Conservation (phyloP, 2,888 invertebrate genomes). For the Athalia cordata region DNA sequence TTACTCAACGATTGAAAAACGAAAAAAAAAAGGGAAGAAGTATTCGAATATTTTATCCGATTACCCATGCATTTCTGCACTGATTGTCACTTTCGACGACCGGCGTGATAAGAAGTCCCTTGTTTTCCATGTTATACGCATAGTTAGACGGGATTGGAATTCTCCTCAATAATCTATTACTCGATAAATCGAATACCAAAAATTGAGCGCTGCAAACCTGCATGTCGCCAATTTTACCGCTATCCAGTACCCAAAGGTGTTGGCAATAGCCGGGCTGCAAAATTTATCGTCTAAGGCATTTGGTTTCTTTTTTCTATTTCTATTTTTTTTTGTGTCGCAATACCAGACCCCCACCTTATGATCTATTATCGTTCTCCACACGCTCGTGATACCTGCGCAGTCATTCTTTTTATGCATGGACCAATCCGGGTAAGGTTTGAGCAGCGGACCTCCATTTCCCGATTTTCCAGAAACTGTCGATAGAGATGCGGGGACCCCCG, state of each 20-base stretch:
- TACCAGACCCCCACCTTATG: not conserved
- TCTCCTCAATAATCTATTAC: slow-evolving; percentile 64
- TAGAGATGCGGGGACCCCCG: slow-evolving; percentile 82
- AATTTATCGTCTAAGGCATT: not conserved
- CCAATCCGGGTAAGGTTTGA: slow-evolving; percentile 81
- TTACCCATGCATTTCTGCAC: slow-evolving; percentile 54
- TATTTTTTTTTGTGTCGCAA: not conserved
- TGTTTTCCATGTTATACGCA: slow-evolving; percentile 49
- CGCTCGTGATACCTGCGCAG: slow-evolving; percentile 83
- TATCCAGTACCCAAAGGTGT: slow-evolving; percentile 83
- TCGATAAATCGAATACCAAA: slow-evolving; percentile 81
- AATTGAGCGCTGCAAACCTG: slow-evolving; percentile 83
- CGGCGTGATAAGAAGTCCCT: slow-evolving; percentile 60
- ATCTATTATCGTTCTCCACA: slow-evolving; percentile 84
- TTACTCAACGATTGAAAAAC: not conserved
- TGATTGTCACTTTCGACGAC: slow-evolving; percentile 55
- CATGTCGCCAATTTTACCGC: slow-evolving; percentile 78
- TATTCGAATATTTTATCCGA: slow-evolving; percentile 6
- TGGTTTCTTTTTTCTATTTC: not conserved
- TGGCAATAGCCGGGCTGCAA: slow-evolving; percentile 82
- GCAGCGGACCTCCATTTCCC: slow-evolving; percentile 72
- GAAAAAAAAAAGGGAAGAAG: too few relatives aligned
- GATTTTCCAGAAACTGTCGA: slow-evolving; percentile 76
- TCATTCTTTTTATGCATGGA: slow-evolving; percentile 77
- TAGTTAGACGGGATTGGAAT: slow-evolving; percentile 54